Evolutionary conservation across 2,888 invertebrate genomes (phyloP).

Genomic region (Heliconius sara): DNA sequence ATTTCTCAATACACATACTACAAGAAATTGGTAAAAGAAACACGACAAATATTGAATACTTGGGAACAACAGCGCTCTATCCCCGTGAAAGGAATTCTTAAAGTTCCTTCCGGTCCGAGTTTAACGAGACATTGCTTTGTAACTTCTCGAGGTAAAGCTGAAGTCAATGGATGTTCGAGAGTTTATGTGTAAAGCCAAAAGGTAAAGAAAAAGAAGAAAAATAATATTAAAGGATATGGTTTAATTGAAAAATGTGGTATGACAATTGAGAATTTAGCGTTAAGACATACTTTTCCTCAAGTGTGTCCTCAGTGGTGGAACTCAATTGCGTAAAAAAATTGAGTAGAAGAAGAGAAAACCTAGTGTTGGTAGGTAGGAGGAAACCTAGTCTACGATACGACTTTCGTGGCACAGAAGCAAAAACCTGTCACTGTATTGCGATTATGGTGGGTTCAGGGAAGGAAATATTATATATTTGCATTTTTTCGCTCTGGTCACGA

Average conservation of each 20-base stretch:
- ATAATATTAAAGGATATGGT: background rate
- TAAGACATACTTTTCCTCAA: background rate
- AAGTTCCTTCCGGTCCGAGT: conserved; percentile 19
- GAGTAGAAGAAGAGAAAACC: background rate
- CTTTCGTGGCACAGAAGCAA: too few relatives aligned
- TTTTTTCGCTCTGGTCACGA: too few relatives aligned
- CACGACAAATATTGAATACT: conserved; percentile 2
- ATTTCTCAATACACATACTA: background rate
- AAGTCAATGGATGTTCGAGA: background rate
- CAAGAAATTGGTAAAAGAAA: background rate
- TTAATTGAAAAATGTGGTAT: background rate
- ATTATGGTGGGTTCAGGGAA: too few relatives aligned
- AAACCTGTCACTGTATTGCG: too few relatives aligned
- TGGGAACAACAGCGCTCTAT: background rate
- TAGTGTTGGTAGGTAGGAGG: too few relatives aligned
- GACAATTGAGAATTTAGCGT: background rate
- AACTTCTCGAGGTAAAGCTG: conserved; percentile 1
- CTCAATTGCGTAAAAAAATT: background rate
- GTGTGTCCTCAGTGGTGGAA: background rate
- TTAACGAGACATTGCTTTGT: conserved; percentile 23
- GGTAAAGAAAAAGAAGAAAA: background rate
- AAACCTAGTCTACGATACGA: background rate
- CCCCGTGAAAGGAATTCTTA: conserved; percentile 7
- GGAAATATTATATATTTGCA: too few relatives aligned
- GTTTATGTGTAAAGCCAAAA: background rate